Percentiles rank a stretch among this genome's conserved stretches.
These are phyloP conservation scores for Globodera ellingtonae DNA, from an alignment of 1,140 invertebrate genomes.

Conservation along the genomic window DNA sequence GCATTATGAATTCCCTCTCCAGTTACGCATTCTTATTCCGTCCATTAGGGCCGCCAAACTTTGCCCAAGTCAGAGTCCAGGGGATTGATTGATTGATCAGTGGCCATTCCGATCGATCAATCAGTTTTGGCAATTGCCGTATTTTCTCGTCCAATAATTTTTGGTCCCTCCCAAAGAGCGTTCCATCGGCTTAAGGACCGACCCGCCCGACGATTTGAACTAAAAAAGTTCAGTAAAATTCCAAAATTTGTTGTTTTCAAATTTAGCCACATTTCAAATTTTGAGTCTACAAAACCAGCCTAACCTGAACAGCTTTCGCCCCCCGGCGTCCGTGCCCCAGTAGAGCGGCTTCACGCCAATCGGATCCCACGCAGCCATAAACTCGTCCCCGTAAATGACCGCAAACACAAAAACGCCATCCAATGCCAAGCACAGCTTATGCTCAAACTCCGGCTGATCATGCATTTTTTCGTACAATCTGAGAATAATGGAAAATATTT, in stretches of 20 bases:
- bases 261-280: neutral
- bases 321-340: constrained; percentile 57
- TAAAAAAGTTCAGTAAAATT: too few species aligned
- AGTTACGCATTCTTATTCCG: too few species aligned
- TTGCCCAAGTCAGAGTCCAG: neutral
- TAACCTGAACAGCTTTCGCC: constrained; percentile 55
- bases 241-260: too few species aligned
- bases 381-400: constrained; percentile 58
- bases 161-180: neutral
- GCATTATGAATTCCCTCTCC: neutral
- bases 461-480: constrained; percentile 56
- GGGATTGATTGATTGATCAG: too few species aligned
- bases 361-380: constrained; percentile 61
- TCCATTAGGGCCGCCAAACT: neutral
- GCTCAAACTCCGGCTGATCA: constrained; percentile 29
- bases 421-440: constrained; percentile 53
- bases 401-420: constrained; percentile 64
- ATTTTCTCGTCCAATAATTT: neutral
- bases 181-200: too few species aligned
- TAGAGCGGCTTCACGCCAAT: constrained; percentile 59
- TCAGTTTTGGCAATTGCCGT: neutral
- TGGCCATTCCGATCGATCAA: too few species aligned
- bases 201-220: too few species aligned
- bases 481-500: neutral
- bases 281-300: neutral